These are phyloP conservation scores for Conus betulinus DNA, from an alignment of 1,140 invertebrate genomes.

Conservation along the genomic window DNA sequence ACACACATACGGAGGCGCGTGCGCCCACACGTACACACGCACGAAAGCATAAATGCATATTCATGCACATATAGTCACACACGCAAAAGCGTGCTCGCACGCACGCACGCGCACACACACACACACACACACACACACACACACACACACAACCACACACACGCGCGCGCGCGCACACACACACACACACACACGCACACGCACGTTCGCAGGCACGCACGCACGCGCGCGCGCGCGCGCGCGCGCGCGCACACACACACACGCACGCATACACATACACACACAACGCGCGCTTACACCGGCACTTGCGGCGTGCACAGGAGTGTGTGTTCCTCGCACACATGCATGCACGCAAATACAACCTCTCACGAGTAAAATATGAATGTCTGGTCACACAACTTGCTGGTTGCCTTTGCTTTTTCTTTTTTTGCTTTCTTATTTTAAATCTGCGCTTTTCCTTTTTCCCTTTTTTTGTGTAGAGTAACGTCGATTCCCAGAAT, in stretches of 20 bases:
- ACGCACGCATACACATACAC: background rate
- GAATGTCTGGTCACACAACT: too few relatives aligned
- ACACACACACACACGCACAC: background rate
- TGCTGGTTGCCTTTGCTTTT: too few relatives aligned
- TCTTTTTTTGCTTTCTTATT: too few relatives aligned
- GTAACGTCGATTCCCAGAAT: too few relatives aligned
- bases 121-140: background rate
- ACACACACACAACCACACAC: background rate
- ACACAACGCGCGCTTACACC: background rate
- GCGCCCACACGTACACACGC: background rate
- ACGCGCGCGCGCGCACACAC: background rate
- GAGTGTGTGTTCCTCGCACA: too few relatives aligned
- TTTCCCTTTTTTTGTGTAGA: too few relatives aligned
- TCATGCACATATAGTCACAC: background rate
- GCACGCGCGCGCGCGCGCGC: background rate
- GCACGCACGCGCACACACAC: background rate
- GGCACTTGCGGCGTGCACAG: too few relatives aligned
- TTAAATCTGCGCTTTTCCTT: too few relatives aligned
- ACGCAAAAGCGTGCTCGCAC: background rate
- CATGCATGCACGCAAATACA: too few relatives aligned
- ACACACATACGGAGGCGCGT: too few relatives aligned
- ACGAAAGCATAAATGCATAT: background rate
- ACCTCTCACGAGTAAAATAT: too few relatives aligned
- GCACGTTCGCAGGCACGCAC: background rate
- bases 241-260: conserved; percentile 12